A percentile compares a stretch with the other conserved stretches of the same genome.
These are phyloP conservation scores for Caenorhabditis japonica DNA, from an alignment of 2,888 invertebrate species.

Conservation along the genomic window DNA sequence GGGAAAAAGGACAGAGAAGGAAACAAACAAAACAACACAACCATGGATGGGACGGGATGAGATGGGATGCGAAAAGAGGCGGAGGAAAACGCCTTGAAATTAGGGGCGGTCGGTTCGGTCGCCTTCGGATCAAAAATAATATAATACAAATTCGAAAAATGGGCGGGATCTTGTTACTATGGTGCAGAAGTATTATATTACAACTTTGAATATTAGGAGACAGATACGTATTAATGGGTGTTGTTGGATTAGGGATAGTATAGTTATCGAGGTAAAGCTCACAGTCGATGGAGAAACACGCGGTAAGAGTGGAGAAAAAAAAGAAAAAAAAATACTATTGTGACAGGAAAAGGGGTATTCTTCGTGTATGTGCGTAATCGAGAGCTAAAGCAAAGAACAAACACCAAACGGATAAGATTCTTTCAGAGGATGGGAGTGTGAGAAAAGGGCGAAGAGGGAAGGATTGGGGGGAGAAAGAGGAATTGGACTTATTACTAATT, in stretches of 20 bases:
- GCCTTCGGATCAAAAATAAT: constrained; percentile 20
- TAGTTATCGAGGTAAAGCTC: constrained; percentile 23
- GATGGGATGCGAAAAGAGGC: constrained; percentile 21
- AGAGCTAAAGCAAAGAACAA: background rate
- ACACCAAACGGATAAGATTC: constrained; percentile 15
- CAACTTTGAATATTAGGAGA: background rate
- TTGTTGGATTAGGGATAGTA: background rate
- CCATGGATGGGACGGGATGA: constrained; percentile 28
- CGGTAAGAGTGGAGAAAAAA: constrained; percentile 10
- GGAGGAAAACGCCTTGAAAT: no score
- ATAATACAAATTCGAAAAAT: background rate
- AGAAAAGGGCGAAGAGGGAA: background rate
- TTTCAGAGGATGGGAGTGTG: background rate
- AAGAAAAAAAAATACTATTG: background rate
- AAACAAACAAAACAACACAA: constrained; percentile 25
- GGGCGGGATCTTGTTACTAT: constrained; percentile 15
- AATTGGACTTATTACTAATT: background rate
- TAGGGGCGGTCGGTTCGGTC: no score
- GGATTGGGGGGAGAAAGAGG: background rate
- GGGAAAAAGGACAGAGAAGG: constrained; percentile 1
- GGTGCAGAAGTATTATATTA: background rate
- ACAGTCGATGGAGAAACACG: constrained; percentile 28
- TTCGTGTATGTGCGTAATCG: background rate
- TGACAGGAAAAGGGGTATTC: background rate
- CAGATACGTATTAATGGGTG: no score